Conservation (phyloP, 2,888 invertebrate genomes). For the Pheosia tremula region DNA sequence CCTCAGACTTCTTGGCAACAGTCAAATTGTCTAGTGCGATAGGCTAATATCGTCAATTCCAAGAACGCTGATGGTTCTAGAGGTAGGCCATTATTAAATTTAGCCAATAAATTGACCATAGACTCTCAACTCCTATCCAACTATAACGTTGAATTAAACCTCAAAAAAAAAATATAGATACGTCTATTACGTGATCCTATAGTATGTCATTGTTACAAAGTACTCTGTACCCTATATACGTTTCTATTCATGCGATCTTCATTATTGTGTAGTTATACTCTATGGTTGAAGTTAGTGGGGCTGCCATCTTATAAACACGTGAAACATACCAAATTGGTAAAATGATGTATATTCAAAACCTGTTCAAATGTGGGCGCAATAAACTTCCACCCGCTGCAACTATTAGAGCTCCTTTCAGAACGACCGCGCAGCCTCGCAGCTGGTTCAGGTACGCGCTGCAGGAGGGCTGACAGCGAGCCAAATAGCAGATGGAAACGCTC, state of each 20-base stretch:
- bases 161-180: background rate
- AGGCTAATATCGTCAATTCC: background rate
- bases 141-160: background rate
- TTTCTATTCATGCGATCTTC: background rate
- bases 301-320: background rate
- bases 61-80: background rate
- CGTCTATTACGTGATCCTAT: background rate
- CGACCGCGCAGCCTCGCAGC: too few species aligned
- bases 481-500: too few species aligned
- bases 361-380: too few species aligned
- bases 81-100: background rate
- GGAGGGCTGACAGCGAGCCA: too few species aligned
- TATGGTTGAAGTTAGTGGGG: background rate
- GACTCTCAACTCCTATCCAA: background rate
- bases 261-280: background rate
- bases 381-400: too few species aligned
- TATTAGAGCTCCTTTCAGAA: too few species aligned
- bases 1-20: too few species aligned
- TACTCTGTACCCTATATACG: background rate
- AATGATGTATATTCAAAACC: background rate
- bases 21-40: too few species aligned
- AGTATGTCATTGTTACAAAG: background rate
- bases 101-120: background rate
- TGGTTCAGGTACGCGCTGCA: too few species aligned
- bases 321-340: background rate